These are phyloP conservation scores for Tribolium freemani DNA, from an alignment of 2,888 invertebrate genomes.

Conservation along the genomic window DNA sequence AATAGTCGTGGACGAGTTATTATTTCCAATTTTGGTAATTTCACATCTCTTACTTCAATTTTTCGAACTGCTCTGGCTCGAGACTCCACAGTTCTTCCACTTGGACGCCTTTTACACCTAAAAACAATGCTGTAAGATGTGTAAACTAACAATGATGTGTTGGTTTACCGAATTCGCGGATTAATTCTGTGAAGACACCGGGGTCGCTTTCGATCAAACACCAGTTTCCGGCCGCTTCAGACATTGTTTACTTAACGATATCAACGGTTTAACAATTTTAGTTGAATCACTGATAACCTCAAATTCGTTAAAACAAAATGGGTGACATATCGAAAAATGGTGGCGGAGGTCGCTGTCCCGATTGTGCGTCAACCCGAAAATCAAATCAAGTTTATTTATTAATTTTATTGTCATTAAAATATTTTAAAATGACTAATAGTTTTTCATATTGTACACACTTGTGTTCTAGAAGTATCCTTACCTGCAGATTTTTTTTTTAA, in stretches of 20 bases:
- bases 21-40: background rate
- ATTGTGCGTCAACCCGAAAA: background rate
- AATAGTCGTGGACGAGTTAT: too few relatives aligned
- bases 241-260: slow-evolving; percentile 66
- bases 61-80: slow-evolving; percentile 89
- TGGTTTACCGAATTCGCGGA: slow-evolving; percentile 90
- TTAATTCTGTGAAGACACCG: slow-evolving; percentile 97
- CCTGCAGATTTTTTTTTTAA: too few relatives aligned
- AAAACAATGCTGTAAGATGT: background rate
- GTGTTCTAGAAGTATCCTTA: too few relatives aligned
- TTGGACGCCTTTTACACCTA: slow-evolving; percentile 93
- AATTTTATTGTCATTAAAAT: too few relatives aligned
- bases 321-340: background rate
- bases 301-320: background rate
- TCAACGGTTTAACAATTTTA: background rate
- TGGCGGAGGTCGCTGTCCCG: background rate
- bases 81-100: slow-evolving; percentile 98
- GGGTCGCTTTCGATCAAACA: slow-evolving; percentile 99
- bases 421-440: too few relatives aligned
- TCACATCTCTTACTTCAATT: slow-evolving; percentile 79
- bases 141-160: background rate
- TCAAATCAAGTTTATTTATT: too few relatives aligned
- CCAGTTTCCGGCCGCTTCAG: slow-evolving; percentile 93
- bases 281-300: slow-evolving; percentile 1
- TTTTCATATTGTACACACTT: too few relatives aligned